Evolutionary conservation across 1,140 invertebrate species (phyloP).

Genomic region (Mycetomoellerius zeteki): DNA sequence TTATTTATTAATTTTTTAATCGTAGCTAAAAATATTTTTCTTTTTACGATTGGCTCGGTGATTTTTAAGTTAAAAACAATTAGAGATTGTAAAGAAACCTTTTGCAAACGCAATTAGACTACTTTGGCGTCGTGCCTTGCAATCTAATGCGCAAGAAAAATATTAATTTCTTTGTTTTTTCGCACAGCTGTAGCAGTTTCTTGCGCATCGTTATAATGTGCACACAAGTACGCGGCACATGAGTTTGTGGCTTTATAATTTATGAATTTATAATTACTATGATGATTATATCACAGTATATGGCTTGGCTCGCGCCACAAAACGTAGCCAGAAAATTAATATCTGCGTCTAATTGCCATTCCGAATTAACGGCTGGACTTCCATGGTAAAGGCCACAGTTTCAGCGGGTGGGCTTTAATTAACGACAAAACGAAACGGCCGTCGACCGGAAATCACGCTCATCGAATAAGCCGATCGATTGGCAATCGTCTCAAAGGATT

Average conservation of each 20-base stretch:
- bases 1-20: slow-evolving; percentile 5
- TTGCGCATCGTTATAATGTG: background rate
- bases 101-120: background rate
- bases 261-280: slow-evolving; percentile 48
- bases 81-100: background rate
- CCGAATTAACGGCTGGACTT: slow-evolving; percentile 11
- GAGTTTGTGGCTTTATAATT: slow-evolving; percentile 46
- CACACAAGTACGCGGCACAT: background rate
- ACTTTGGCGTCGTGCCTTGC: background rate
- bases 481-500: slow-evolving; percentile 56
- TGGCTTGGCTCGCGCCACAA: background rate
- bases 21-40: background rate
- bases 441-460: slow-evolving; percentile 67
- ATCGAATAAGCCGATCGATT: slow-evolving; percentile 70
- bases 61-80: background rate
- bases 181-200: background rate
- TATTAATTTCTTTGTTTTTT: background rate
- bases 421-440: slow-evolving; percentile 37
- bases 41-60: background rate
- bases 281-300: slow-evolving; percentile 19
- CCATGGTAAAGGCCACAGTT: slow-evolving; percentile 34
- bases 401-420: slow-evolving; percentile 42
- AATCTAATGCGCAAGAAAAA: background rate
- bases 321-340: slow-evolving; percentile 47
- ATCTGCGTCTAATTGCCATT: slow-evolving; percentile 39